Evolutionary conservation across 2,797 vertebrate species (phyloP), one percentile per base, ranked within the genome.

Genomic region (Nannoperca obscura): DNA sequence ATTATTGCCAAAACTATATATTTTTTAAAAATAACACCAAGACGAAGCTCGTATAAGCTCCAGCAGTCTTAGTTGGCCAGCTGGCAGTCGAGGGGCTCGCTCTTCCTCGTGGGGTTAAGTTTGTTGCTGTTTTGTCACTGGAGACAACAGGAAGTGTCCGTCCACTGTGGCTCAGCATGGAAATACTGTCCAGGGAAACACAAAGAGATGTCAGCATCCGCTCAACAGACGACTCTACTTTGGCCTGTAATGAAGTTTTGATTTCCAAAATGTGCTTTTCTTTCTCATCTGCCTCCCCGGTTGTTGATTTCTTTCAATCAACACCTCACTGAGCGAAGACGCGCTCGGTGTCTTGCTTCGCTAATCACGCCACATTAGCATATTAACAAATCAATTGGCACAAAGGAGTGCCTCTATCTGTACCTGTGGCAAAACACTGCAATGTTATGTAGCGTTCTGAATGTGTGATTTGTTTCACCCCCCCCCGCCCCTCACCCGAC

Each of bases 361-460:
- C 58, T 87, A 87, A 91, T 88, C 88, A 89, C 58, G 20, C 38
- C 1, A 14, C 83, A 90, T 94, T 93, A 92, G 82, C 93, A 94
- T 93, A 91, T 92, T 93, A 94, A 88, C 88, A 88, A 92, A 92
- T 92, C 86, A 90, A 88, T 82, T 91, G 78, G 77, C 86, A 85
- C 50, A 24, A 72, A 74, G 42, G 71, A 81, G 82, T 80, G 75
- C 59, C 76, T 85, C 83, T 80, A 40, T 84, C 66, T 86, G 82
- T 91, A 94, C 88, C 91, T 94, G 90, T 87, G 82, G 81, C 81
- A 92, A 87, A 90, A 88, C 71, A 88, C 81, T 72, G 80, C 58
- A 83, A 79, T 82, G 84, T 88, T 84, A 81, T 76, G 76, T 74
- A 70, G 78, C 63, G 36, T 58, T 69, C 76, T 72, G 81, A 83